Percentiles rank a stretch among this genome's conserved stretches.
Conservation (phyloP, 2,797 vertebrate genomes). For the Nyctibius grandis region DNA sequence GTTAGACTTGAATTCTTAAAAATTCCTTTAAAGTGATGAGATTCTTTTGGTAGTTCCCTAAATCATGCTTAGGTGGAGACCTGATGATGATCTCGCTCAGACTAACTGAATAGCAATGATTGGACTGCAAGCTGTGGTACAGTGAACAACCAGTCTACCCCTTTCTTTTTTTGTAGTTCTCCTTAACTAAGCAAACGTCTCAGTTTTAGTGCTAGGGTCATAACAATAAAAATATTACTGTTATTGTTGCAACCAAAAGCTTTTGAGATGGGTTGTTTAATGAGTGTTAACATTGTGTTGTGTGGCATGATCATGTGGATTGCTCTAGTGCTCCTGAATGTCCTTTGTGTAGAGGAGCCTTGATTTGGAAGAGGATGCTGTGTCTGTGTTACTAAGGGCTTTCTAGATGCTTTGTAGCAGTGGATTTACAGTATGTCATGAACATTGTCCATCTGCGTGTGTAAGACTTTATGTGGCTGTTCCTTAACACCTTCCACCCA, state of each 20-base stretch:
- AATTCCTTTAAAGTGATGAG: not conserved
- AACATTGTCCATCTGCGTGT: accelerated
- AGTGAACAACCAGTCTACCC: not conserved
- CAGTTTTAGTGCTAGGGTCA: not conserved
- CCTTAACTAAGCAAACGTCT: not conserved
- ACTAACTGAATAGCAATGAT: not conserved
- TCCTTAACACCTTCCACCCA: not conserved
- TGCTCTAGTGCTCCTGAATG: accelerated
- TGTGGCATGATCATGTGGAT: accelerated
- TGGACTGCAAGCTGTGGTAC: not conserved
- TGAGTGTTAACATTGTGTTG: no score
- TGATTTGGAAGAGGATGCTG: not conserved
- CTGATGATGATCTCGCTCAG: not conserved
- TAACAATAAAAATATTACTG: not conserved
- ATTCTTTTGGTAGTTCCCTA: not conserved
- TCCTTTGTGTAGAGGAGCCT: no score
- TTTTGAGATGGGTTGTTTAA: not conserved
- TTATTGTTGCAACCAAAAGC: not conserved
- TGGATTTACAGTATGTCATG: accelerated
- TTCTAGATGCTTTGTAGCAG: not conserved
- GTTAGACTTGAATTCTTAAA: not conserved
- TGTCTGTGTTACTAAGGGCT: not conserved
- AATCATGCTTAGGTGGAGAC: not conserved
- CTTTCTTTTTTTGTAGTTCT: not conserved
- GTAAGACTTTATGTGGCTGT: accelerated